Evolutionary conservation across 2,797 vertebrate species (phyloP), one percentile per base, ranked within the genome.

Genomic region (Channallabes apus): DNA sequence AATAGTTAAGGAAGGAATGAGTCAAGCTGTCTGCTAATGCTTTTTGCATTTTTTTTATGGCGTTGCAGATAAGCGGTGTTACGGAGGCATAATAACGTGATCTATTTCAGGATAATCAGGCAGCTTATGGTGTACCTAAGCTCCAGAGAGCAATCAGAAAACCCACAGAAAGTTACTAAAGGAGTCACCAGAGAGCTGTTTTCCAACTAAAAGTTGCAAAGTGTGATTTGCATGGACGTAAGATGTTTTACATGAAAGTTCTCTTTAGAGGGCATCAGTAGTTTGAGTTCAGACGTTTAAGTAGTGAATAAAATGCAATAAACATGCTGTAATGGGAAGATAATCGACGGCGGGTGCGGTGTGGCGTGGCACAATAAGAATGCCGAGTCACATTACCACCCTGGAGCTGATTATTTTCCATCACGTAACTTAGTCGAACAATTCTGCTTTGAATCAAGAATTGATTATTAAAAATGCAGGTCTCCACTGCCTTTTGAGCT

Each of bases 91-190:
- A 94, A 94, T 91, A 94, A 83, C 90, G 90, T 90, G 89, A 91
- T 93, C 90, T 93, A 88, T 94, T 93, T 91, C 90, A 93, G 93
- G 91, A 89, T 93, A 94, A 93, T 93, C 93, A 93, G 91, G 92
- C 68, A 86, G 91, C 91, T 91, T 92, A 91, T 87, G 89, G 83
- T 85, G 75, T 87, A 87, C 58, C 85, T 89, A 89, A 85, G 89
- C 91, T 91, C 92, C 91, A 41, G 82, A 90, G 88, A 73, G 92
- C 93, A 92, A 91, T 91, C 91, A 89, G 93, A 93, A 94, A 93
- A 94, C 90, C 91, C 91, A 91, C 90, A 86, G 91, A 92, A 93
- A 93, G 93, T 94, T 94, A 92, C 93, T 86, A 88, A 93, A 93
- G 91, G 85, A 54, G 91, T 90, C 91, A 87, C 92, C 85, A 0